phyloP scores from a whole-genome alignment of 2,888 invertebrate genomes.

The Brachyptera putata region DNA sequence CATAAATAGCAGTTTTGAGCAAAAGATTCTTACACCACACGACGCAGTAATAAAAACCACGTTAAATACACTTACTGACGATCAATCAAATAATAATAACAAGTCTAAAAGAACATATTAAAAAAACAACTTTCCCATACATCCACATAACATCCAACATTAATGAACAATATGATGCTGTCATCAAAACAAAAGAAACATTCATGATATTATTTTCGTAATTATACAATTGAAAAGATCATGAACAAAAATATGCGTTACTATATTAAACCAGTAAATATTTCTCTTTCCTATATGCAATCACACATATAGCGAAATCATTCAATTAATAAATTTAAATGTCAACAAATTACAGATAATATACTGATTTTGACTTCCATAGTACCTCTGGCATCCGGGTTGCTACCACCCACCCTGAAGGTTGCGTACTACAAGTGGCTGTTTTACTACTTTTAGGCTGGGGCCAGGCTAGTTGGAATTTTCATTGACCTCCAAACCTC shows the following conservation, averaged over 20 bases:
- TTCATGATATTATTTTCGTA: constrained; percentile 17
- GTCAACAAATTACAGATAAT: too few relatives aligned
- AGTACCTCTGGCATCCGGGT: constrained; percentile 34
- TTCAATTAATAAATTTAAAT: too few relatives aligned
- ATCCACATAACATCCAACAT: constrained; percentile 52
- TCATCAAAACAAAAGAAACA: constrained; percentile 41
- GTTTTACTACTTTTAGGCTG: too few relatives aligned
- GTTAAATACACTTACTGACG: too few relatives aligned
- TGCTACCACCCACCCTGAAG: too few relatives aligned
- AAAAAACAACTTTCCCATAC: constrained; percentile 29
- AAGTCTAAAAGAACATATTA: not conserved
- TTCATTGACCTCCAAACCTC: too few relatives aligned
- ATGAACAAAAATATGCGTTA: not conserved
- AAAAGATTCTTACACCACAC: too few relatives aligned
- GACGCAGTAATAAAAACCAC: too few relatives aligned
- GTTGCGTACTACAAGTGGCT: too few relatives aligned
- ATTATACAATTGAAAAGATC: not conserved
- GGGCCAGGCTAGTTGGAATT: too few relatives aligned
- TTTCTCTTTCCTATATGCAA: constrained; percentile 1
- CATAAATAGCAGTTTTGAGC: not conserved
- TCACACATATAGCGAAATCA: too few relatives aligned
- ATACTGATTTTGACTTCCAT: constrained; percentile 25
- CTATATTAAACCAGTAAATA: not conserved
- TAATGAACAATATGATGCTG: constrained; percentile 63
- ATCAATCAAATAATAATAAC: too few relatives aligned